Evolutionary conservation across 2,113 vertebrate species (phyloP), one percentile per base, ranked within the genome.

Genomic region (Dromaius novaehollandiae): DNA sequence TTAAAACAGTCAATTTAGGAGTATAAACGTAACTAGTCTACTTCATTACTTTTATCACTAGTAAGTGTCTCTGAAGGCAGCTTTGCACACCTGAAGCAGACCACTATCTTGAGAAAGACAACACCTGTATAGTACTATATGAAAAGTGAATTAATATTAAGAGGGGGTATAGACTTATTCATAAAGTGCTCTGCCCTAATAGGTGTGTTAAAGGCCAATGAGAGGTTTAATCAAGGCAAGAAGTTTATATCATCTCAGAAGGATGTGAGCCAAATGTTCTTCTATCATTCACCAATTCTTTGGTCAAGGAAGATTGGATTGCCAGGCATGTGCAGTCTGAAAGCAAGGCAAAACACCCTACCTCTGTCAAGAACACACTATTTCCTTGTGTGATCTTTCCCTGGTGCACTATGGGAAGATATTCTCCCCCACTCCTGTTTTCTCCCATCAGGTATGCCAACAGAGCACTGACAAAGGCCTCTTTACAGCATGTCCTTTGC

Each of bases 41-140:
- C 15, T 64, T 64, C 4, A 5, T 51, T 83, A 9, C 17, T 61
- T 44, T 24, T 64, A 0, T 69, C 1, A 4, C 20, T 64, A 48
- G 5, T 40, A 30, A 4, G 2, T 63, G 6, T 25, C 2, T 48
- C 21, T 56, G 32, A 48, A 48, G 46, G 18, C 46, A 48, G 19
- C 46, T 48, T 9, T 3, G 46, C 46, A 46, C 9, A n/a, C 3
- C 1, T 61, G 28, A 78, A 24, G 2, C 20, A 46, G 8, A 32
- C 0, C 58, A 3, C 7, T 56, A 6, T 9, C 20, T 15, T 55
- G 26, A 68, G 16, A 74, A 77, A 40, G 30, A 40, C 10, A 68
- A 15, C 13, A 9, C 4, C 1, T 36, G 2, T 18, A 34, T 2
- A 58, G 3, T 7, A 53, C 6, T 1, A 0, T 9, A 2, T 6